Evolutionary conservation across 2,113 vertebrate genomes (phyloP).

Genomic region (Notothenia rossii): DNA sequence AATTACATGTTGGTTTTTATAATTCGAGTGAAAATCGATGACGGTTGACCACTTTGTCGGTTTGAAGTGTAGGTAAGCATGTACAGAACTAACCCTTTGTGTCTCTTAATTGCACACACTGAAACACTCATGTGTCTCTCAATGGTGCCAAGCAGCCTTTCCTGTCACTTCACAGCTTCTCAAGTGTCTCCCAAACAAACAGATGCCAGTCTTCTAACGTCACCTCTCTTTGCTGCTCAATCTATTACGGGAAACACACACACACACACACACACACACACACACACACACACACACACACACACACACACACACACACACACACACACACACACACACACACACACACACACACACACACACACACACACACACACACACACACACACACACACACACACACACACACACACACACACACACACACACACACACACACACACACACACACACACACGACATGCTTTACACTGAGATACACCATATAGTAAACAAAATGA

Average conservation of each 20-base stretch:
- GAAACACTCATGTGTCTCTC: conserved; percentile 31
- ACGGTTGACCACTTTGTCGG: neutral
- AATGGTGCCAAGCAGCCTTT: conserved; percentile 56
- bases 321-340: no score
- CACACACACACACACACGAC: no score
- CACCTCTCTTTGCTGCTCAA: conserved; percentile 47
- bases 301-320: conserved; percentile 6
- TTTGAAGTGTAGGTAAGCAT: neutral
- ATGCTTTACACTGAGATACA: neutral
- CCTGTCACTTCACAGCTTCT: conserved; percentile 73
- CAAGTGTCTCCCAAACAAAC: conserved; percentile 69
- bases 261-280: conserved; percentile 27
- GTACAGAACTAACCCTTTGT: neutral
- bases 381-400: no score
- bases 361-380: no score
- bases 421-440: no score
- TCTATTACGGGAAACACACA: conserved; percentile 38
- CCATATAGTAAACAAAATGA: conserved; percentile 4
- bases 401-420: no score
- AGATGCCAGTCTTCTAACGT: conserved; percentile 60
- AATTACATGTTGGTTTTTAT: neutral
- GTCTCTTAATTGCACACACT: conserved; percentile 8
- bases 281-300: neutral
- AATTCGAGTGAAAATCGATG: neutral
- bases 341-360: no score